phyloP scores from a whole-genome alignment of 2,113 vertebrate genomes.

The Cottus gobio region DNA sequence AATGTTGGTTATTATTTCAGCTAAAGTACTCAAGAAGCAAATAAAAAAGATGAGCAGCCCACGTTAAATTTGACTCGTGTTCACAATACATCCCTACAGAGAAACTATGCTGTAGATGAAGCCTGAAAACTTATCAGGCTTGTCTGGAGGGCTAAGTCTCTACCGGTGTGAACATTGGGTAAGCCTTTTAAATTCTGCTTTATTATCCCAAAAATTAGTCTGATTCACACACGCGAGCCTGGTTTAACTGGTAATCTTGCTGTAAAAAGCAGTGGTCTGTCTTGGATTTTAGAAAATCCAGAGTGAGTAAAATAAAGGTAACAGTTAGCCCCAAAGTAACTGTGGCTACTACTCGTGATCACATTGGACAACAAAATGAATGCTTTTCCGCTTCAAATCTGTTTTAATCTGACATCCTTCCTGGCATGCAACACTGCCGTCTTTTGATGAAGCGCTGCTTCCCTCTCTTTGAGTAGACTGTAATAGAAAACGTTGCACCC shows the following conservation, averaged over 20 bases:
- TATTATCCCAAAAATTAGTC: neutral
- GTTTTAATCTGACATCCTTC: conserved; percentile 8
- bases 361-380: neutral
- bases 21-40: neutral
- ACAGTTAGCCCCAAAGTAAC: neutral
- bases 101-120: neutral
- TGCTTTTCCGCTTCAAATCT: conserved; percentile 1
- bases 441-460: conserved; percentile 42
- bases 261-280: neutral
- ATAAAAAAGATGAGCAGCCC: neutral
- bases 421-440: neutral
- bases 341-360: neutral
- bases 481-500: conserved; percentile 47
- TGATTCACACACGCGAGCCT: neutral
- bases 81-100: neutral
- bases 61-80: neutral
- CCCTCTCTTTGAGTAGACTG: conserved; percentile 24
- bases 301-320: neutral
- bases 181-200: neutral
- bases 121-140: neutral
- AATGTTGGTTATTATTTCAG: neutral
- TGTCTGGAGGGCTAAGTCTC: neutral
- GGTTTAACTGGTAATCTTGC: neutral
- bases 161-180: neutral
- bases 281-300: neutral